Conservation (phyloP, 2,888 invertebrate genomes). For the Tenthredo livida region DNA sequence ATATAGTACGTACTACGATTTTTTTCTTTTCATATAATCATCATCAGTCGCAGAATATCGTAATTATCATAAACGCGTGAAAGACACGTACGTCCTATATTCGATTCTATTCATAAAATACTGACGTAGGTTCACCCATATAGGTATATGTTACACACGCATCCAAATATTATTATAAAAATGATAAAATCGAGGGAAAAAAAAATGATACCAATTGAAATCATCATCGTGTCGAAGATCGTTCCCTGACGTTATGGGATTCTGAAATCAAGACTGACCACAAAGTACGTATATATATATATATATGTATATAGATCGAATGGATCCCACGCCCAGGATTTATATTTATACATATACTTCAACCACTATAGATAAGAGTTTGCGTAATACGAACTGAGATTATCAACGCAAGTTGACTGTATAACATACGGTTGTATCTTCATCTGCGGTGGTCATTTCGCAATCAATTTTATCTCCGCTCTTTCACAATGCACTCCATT, state of each 20-base stretch:
- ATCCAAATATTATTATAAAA: not conserved
- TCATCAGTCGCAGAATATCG: not conserved
- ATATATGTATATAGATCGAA: not conserved
- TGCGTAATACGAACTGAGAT: constrained; percentile 4
- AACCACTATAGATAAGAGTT: not conserved
- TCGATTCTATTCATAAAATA: not conserved
- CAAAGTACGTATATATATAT: not conserved
- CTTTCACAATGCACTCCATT: not conserved
- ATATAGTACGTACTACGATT: too few relatives aligned
- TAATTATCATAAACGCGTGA: not conserved
- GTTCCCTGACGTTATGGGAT: not conserved
- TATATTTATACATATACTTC: not conserved
- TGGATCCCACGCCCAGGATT: not conserved
- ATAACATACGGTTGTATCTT: not conserved
- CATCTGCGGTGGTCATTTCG: not conserved
- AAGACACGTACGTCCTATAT: not conserved
- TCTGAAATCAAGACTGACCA: not conserved
- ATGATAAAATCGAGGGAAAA: not conserved
- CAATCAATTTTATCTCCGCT: not conserved
- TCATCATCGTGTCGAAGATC: not conserved
- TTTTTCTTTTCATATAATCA: not conserved
- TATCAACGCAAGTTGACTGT: not conserved
- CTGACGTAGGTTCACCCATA: not conserved
- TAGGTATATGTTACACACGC: not conserved
- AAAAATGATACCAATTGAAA: not conserved